Conservation (phyloP, 1,140 invertebrate genomes). For the Lordiphosa collinella region DNA sequence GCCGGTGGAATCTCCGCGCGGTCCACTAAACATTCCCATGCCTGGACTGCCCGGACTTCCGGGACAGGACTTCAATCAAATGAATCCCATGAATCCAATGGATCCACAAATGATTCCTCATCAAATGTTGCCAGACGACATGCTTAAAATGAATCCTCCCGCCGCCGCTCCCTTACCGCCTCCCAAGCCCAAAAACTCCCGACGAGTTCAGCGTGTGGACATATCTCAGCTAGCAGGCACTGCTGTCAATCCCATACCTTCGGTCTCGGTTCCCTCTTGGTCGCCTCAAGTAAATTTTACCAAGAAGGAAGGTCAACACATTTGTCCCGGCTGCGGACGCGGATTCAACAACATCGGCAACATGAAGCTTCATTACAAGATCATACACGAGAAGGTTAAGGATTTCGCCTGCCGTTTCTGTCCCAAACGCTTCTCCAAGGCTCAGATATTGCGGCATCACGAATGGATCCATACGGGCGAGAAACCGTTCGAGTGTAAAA, state of each 20-base stretch:
- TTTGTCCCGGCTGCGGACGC: slow-evolving; percentile 70
- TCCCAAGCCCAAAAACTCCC: slow-evolving; percentile 57
- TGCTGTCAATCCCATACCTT: slow-evolving; percentile 73
- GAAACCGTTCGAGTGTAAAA: slow-evolving; percentile 72
- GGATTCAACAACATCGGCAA: slow-evolving; percentile 77
- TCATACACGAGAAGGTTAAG: slow-evolving; percentile 78
- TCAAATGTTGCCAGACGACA: too few species aligned
- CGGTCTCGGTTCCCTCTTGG: slow-evolving; percentile 71
- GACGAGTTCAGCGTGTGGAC: slow-evolving; percentile 69
- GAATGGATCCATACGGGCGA: slow-evolving; percentile 80
- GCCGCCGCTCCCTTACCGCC: slow-evolving; percentile 49
- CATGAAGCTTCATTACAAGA: slow-evolving; percentile 73
- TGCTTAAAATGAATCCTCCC: too few species aligned
- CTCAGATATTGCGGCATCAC: slow-evolving; percentile 75
- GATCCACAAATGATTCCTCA: too few species aligned
- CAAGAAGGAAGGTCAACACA: slow-evolving; percentile 74
- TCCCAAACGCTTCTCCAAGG: slow-evolving; percentile 73
- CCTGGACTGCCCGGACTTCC: too few species aligned
- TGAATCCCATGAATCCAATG: too few species aligned
- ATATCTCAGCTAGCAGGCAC: slow-evolving; percentile 70
- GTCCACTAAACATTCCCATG: too few species aligned
- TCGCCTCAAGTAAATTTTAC: slow-evolving; percentile 74
- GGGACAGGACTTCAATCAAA: too few species aligned
- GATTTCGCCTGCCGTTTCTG: slow-evolving; percentile 76
- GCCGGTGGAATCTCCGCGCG: background rate